Evolutionary conservation across 2,113 vertebrate genomes (phyloP), one percentile per base, ranked within the genome.

Genomic region (Tragelaphus strepsiceros): DNA sequence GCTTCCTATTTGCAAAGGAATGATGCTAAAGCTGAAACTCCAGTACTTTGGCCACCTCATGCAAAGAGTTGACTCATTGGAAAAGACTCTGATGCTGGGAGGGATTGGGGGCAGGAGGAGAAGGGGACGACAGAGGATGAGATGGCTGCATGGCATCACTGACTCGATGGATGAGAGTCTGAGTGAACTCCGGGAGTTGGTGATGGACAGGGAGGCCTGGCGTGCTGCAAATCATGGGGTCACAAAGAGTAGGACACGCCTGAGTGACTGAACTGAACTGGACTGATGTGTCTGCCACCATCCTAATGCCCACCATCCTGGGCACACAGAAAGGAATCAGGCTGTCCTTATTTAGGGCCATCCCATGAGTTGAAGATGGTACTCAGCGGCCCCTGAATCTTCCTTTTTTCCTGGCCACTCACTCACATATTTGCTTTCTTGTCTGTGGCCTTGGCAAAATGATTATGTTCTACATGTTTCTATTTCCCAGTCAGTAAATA

Each of bases 221-320:
- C 3, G 13, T 62, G 28, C 28, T 62, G 28, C 6, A 3, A 3
- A 15, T 62, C 14, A 15, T 0, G 6, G 61, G 14, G 61, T 62
- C 28, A 1, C 28, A 62, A 14, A 30, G 28, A 62, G 61, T 15
- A 0, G 1, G 61, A 62, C 28, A 62, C 0, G 1, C 30, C 28
- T 62, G 28, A 62, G 61, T 1, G 2, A 62, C 13, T 62, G 61
- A 62, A 62, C 61, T 62, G 59, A 62, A 30, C 61, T 62, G 22
- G 19, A 2, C 26, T 26, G 14, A 11, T n/a, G 46, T 32, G 10
- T 28, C 59, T 30, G 26, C 26, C 77, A 51, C 46, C 28, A 32
- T 80, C 28, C 11, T 59, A 39, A 32, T 1, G 30, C 30, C 3
- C 49, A 6, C 6, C 35, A 1, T 21, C 64, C 16, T 0, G 21